A percentile compares a stretch with the other conserved stretches of the same genome.
Conservation (phyloP, 2,797 vertebrate species). For the Artibeus lituratus region DNA sequence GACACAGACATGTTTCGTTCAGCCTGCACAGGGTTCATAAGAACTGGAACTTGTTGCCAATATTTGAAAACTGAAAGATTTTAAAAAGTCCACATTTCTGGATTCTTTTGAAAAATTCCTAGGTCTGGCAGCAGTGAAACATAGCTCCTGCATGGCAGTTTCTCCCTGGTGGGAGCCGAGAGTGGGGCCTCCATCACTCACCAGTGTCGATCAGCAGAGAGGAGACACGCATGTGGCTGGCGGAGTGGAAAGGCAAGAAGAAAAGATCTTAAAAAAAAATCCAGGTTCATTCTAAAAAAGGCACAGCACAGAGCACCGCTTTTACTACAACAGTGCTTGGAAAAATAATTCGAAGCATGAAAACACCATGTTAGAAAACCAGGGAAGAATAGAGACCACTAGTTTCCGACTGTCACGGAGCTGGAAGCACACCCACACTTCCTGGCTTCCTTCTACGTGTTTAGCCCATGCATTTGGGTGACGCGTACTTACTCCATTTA, state of each 20-base stretch:
- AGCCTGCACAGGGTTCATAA: neutral
- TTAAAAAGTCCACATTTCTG: neutral
- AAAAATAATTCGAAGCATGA: neutral
- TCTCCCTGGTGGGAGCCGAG: neutral
- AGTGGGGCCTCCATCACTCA: neutral
- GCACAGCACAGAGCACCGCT: neutral
- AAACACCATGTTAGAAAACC: neutral
- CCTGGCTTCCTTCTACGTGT: neutral
- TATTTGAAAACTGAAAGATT: neutral
- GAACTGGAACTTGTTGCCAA: neutral
- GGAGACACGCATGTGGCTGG: neutral
- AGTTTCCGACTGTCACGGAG: neutral
- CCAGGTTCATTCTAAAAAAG: neutral
- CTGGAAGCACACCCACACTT: neutral
- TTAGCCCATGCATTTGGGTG: conserved; percentile 12
- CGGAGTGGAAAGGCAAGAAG: neutral
- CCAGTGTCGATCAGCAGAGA: neutral
- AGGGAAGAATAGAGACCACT: neutral
- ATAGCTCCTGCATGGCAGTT: neutral
- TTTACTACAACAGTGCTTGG: neutral
- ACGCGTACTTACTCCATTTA: conserved; percentile 47
- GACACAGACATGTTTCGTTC: neutral
- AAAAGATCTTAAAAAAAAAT: conserved; percentile 24
- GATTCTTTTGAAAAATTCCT: neutral
- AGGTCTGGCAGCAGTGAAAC: neutral